Percentiles rank a stretch among this genome's conserved stretches.
Evolutionary conservation across 2,113 vertebrate genomes (phyloP).

Genomic region (Hydrolagus affinis): DNA sequence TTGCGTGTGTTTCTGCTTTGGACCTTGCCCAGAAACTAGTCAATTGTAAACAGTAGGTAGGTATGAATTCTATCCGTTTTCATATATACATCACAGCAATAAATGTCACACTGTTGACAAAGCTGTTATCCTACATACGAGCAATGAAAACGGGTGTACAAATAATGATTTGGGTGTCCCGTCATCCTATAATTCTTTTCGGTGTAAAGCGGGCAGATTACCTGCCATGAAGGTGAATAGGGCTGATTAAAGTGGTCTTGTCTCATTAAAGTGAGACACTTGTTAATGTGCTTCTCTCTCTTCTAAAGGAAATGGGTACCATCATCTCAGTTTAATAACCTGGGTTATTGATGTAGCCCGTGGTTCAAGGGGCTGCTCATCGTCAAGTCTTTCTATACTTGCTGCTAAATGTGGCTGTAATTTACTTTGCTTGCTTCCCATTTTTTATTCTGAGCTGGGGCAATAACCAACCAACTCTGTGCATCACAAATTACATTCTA

Average conservation of each 20-base stretch:
- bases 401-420: background rate
- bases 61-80: background rate
- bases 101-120: background rate
- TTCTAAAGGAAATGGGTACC: background rate
- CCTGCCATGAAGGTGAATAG: background rate
- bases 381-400: background rate
- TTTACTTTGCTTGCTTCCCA: background rate
- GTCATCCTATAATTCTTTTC: background rate
- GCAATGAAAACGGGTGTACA: background rate
- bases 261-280: no score
- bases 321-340: background rate
- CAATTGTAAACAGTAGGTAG: background rate
- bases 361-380: background rate
- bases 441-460: background rate
- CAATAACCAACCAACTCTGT: background rate
- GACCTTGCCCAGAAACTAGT: background rate
- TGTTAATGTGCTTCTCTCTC: background rate
- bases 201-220: background rate
- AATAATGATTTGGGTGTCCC: background rate
- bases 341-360: background rate
- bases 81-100: background rate
- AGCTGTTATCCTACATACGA: background rate
- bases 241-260: background rate
- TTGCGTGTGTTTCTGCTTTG: no score
- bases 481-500: background rate